Conservation (phyloP, 2,888 invertebrate genomes). For the Hyposoter didymator region DNA sequence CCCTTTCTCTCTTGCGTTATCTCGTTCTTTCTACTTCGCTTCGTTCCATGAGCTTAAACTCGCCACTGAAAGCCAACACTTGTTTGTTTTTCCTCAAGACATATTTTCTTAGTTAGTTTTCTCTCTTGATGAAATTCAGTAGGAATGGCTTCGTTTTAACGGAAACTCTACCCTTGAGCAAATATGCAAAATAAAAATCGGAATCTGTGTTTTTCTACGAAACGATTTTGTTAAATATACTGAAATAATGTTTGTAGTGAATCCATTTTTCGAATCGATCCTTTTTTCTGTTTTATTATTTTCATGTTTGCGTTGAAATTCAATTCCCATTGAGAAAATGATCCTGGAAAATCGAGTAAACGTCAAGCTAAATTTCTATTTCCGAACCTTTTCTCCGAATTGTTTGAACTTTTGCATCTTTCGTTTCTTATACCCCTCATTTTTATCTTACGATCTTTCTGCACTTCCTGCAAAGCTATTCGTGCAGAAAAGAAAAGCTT, state of each 20-base stretch:
- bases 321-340: not conserved
- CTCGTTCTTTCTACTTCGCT: slow-evolving; percentile 48
- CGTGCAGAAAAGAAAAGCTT: slow-evolving; percentile 5
- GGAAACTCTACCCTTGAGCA: not conserved
- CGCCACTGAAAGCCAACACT: slow-evolving; percentile 4
- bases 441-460: slow-evolving; percentile 22
- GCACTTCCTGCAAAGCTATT: not conserved
- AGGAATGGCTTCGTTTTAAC: not conserved
- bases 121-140: slow-evolving; percentile 14
- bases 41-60: slow-evolving; percentile 22
- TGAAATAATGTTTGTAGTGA: not conserved
- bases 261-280: not conserved
- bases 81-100: slow-evolving; percentile 24
- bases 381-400: not conserved
- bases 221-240: not conserved
- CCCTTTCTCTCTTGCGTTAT: slow-evolving; percentile 25
- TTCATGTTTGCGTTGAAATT: not conserved
- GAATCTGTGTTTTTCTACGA: not conserved
- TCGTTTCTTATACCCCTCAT: slow-evolving; percentile 13
- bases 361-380: not conserved
- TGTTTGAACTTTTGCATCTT: not conserved
- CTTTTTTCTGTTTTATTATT: not conserved
- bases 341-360: not conserved
- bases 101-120: slow-evolving; percentile 24
- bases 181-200: not conserved